Evolutionary conservation across 2,888 invertebrate genomes (phyloP).

Genomic region (Erynnis tages): DNA sequence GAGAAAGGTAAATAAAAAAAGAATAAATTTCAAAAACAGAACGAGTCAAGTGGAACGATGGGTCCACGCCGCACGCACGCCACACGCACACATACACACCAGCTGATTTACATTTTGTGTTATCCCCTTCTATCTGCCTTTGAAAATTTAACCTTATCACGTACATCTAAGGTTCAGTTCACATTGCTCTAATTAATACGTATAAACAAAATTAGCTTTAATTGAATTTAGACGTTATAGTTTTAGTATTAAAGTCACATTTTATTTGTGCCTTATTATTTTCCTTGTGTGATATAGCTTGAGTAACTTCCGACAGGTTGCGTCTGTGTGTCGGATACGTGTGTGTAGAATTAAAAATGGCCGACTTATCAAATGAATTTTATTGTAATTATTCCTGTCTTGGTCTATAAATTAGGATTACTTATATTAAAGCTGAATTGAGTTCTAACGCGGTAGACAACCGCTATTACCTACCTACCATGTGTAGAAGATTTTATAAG

Average conservation of each 20-base stretch:
- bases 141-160: conserved; percentile 5
- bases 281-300: conserved; percentile 20
- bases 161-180: not conserved
- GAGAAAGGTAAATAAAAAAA: conserved; percentile 24
- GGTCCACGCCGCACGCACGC: conserved; percentile 40
- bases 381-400: conserved; percentile 27
- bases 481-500: too few relatives aligned
- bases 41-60: conserved; percentile 50
- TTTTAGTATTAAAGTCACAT: not conserved
- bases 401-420: conserved; percentile 4
- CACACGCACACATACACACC: conserved; percentile 43
- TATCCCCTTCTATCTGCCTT: conserved; percentile 16
- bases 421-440: too few relatives aligned
- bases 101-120: conserved; percentile 45
- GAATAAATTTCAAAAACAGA: conserved; percentile 44
- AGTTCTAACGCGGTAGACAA: too few relatives aligned
- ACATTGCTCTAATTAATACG: not conserved
- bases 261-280: not conserved
- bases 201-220: not conserved
- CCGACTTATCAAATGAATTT: conserved; percentile 36
- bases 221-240: not conserved
- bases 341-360: conserved; percentile 44
- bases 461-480: too few relatives aligned
- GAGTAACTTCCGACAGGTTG: conserved; percentile 25
- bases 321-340: conserved; percentile 39